These are phyloP conservation scores for Acropora tenuis DNA, from an alignment of 64 coral and sea anemone species.

Conservation along the genomic window DNA sequence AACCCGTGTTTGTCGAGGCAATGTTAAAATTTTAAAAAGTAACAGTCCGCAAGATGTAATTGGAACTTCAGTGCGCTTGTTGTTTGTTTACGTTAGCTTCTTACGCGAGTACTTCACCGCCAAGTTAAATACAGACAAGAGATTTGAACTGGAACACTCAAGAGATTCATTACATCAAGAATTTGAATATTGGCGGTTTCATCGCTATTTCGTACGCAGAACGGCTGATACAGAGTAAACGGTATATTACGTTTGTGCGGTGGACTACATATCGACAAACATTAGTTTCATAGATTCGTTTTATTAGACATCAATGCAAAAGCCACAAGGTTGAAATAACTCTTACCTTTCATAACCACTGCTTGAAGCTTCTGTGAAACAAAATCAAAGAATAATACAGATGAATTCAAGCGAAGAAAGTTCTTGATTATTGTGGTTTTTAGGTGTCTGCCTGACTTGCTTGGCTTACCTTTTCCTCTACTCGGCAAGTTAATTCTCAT, in stretches of 20 bases:
- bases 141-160: background rate
- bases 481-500: slow-evolving; percentile 37
- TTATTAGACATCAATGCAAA: no score
- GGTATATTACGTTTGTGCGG: background rate
- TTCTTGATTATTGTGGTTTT: background rate
- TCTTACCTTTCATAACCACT: slow-evolving; percentile 47
- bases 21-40: background rate
- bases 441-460: background rate
- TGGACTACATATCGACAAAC: background rate
- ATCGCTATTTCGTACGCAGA: background rate
- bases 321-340: background rate
- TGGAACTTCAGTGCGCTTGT: background rate
- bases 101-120: slow-evolving; percentile 26
- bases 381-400: background rate
- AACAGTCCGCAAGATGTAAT: no score
- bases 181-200: background rate
- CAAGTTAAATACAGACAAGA: slow-evolving; percentile 18
- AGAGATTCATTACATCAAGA: background rate
- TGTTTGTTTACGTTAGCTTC: slow-evolving; percentile 45
- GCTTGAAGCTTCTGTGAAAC: background rate
- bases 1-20: background rate
- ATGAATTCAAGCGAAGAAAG: background rate
- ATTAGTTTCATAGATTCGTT: no score
- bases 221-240: background rate
- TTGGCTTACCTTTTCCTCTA: slow-evolving; percentile 32